These are phyloP conservation scores for Dryobotodes eremita DNA, from an alignment of 2,888 invertebrate genomes.

Conservation along the genomic window DNA sequence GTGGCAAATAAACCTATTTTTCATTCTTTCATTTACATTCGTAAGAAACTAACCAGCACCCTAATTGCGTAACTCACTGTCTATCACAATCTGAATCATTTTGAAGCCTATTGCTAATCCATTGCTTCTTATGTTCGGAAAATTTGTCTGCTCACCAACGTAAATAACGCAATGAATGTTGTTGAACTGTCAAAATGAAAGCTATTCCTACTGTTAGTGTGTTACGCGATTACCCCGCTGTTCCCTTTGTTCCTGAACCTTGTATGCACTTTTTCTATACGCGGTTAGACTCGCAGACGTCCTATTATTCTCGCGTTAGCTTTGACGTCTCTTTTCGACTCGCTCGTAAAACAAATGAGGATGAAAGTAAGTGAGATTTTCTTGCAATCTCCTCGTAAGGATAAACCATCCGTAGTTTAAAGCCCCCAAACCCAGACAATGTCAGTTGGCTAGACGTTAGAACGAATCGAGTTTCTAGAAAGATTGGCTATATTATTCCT, in stretches of 20 bases:
- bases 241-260: too few relatives aligned
- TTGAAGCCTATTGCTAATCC: too few relatives aligned
- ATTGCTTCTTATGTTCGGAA: too few relatives aligned
- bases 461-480: constrained; percentile 24
- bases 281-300: neutral
- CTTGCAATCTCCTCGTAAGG: constrained; percentile 37
- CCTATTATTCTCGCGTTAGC: constrained; percentile 1
- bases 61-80: too few relatives aligned
- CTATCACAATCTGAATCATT: too few relatives aligned
- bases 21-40: neutral
- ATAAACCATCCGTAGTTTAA: constrained; percentile 18
- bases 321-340: constrained; percentile 1
- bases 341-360: constrained; percentile 42
- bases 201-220: too few relatives aligned
- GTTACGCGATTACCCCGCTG: too few relatives aligned
- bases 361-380: constrained; percentile 45
- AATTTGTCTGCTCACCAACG: too few relatives aligned
- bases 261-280: neutral
- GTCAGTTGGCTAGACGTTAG: constrained; percentile 39
- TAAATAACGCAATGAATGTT: too few relatives aligned
- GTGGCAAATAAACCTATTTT: neutral
- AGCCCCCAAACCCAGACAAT: constrained; percentile 53
- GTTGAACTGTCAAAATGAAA: too few relatives aligned
- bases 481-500: constrained; percentile 9
- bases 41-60: too few relatives aligned